Base-by-base conservation (phyloP, 2,113 vertebrate species). In the Platichthys stellatus region DNA sequence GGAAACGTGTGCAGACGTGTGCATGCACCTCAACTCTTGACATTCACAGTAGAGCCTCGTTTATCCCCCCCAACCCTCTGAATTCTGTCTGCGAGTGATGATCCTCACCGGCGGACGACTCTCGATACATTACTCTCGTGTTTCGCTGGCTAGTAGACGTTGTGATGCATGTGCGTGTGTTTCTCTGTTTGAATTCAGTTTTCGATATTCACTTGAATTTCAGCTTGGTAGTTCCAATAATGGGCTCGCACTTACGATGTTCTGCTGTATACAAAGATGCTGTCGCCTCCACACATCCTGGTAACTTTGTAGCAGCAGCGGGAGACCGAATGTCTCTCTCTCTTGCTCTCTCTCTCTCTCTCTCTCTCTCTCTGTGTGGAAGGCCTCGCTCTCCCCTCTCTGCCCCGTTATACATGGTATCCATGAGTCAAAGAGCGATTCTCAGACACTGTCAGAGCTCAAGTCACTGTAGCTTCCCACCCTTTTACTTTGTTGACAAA, bases 361-460 rank as follows among this genome's bases (percentile, higher is more conserved):
- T 3, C 26, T 28, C 26, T 31, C 28, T 31, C 28, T 5, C 28
- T 31, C 28, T 31, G 31, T 31, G 31, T 31, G 31, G 4, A 21
- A 72, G 40, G 56, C 57, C 70, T 63, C 67, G 2, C 61, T 59
- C 83, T 78, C 86, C 62, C 83, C 72, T 69, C 72, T 69, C 69
- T 82, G 61, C 56, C 90, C 90, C 61, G 14, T 90, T 95, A 93
- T 95, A 93, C 96, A 96, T 96, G 96, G 95, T 95, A 95, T 96
- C 96, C 95, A 95, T 95, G 96, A 93, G 49, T 76, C 76, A 65
- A 68, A 68, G 21, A 47, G 69, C 4, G 40, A 72, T 31, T 61
- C 56, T 72, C 79, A 60, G 51, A 76, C 65, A 76, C 45, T 53
- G 78, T 63, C 78, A 74, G 51, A 75, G 40, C 59, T 61, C 66